Evolutionary conservation across 1,140 invertebrate genomes (phyloP), one percentile per base, ranked within the genome.

Genomic region (Callitettix versicolor): DNA sequence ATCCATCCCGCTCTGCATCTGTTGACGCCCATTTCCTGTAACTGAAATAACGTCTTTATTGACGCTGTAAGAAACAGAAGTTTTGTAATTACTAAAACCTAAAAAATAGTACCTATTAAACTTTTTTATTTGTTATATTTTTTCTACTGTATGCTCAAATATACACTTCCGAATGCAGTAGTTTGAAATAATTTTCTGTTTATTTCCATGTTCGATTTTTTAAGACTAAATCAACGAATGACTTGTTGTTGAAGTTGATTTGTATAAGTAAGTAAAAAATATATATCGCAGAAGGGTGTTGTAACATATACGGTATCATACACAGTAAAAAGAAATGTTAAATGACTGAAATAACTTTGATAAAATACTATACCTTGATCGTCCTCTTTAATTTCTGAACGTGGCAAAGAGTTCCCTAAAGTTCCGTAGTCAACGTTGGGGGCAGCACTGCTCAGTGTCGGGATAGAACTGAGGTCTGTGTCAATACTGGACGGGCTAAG

Each of bases 1-100:
- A 41, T 70, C 70, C 17, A 51, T 68, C 24, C 56, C 57, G 46
- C 57, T 62, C 50, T 58, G 56, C 11, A 21, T 2, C 3, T 3
- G 26, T 30, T 30, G 26, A 3, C 9, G 3, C 3, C 26, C 26
- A 9, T 30, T 30, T 4, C 26, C 26, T 30, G 9, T 3, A 30
- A 30, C 26, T 4, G 26, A 30, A 30, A n/a, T n/a, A n/a, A n/a
- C n/a, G n/a, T 36, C n/a, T 7, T 36, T 36, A 36, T 36, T 36
- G 34, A 36, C n/a, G n/a, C n/a, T n/a, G n/a, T n/a, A n/a, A n/a
- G n/a, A n/a, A n/a, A n/a, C n/a, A n/a, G n/a, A n/a, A n/a, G n/a
- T n/a, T n/a, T n/a, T n/a, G n/a, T n/a, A n/a, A n/a, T n/a, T n/a
- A n/a, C n/a, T n/a, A n/a, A n/a, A n/a, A n/a, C n/a, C n/a, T n/a